A percentile compares a stretch with the other conserved stretches of the same genome.
Conservation (phyloP, 2,888 invertebrate genomes). For the Thecophora atra region DNA sequence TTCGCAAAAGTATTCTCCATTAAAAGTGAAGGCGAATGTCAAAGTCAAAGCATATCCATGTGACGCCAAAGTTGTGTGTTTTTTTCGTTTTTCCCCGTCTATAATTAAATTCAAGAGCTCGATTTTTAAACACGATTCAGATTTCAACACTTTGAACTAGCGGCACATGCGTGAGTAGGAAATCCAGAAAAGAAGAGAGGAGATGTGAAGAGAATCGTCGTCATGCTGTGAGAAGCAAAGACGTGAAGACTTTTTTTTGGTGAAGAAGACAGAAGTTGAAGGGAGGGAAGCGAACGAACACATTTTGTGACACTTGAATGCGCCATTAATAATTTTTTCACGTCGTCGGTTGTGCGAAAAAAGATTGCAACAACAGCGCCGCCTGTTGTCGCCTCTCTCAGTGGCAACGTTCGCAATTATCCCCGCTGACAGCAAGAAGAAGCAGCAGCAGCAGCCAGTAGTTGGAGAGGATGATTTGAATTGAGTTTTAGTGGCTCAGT, state of each 20-base stretch:
- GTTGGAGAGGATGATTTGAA: background rate
- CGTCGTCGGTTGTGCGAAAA: constrained; percentile 25
- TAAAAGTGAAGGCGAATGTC: constrained; percentile 8
- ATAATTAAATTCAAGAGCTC: constrained; percentile 6
- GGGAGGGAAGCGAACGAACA: no score
- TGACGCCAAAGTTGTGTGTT: background rate
- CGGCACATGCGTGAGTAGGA: background rate
- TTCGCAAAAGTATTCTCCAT: constrained; percentile 1
- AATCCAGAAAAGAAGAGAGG: background rate
- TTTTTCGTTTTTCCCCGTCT: background rate
- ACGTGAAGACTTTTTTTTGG: no score
- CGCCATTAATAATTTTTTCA: constrained; percentile 24
- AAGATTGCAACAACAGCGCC: constrained; percentile 34
- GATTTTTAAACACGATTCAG: background rate
- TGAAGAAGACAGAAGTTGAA: no score
- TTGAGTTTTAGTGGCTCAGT: background rate
- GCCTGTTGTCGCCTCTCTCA: constrained; percentile 13
- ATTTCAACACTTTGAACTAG: constrained; percentile 2
- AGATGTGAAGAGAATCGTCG: background rate
- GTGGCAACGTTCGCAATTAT: background rate
- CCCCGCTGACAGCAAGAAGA: background rate
- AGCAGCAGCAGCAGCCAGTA: no score
- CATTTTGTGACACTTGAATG: constrained; percentile 15
- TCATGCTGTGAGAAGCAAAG: background rate
- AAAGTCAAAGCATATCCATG: constrained; percentile 6